Evolutionary conservation across 1,140 invertebrate species (phyloP).

Genomic region (Brachionus rotundiformis): DNA sequence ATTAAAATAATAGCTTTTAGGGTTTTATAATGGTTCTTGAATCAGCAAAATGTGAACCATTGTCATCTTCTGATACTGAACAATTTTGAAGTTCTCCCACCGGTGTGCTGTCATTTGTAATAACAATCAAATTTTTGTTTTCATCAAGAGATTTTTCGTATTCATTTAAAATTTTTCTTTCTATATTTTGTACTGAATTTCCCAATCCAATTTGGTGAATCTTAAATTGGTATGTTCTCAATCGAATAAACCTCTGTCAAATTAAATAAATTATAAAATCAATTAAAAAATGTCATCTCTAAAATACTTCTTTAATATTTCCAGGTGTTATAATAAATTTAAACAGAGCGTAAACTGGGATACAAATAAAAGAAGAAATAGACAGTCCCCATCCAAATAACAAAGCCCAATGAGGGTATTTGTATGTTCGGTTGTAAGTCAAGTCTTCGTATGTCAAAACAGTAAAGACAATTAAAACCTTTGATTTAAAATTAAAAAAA

Average conservation of each 20-base stretch:
- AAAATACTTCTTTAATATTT: slow-evolving; percentile 54
- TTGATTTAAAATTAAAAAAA: slow-evolving; percentile 54
- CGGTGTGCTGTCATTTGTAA: not conserved
- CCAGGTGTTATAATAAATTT: slow-evolving; percentile 55
- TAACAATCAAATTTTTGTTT: slow-evolving; percentile 45
- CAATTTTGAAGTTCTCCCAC: slow-evolving; percentile 35
- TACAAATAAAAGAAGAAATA: slow-evolving; percentile 56
- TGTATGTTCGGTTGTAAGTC: slow-evolving; percentile 56
- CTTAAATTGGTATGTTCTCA: not conserved
- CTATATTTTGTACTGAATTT: not conserved
- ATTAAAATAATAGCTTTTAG: not conserved
- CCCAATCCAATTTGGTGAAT: not conserved
- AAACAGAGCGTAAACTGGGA: slow-evolving; percentile 56
- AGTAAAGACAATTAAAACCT: slow-evolving; percentile 80
- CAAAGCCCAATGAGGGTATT: slow-evolving; percentile 59
- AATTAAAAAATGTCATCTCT: not conserved
- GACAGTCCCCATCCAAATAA: slow-evolving; percentile 58
- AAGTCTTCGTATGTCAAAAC: slow-evolving; percentile 73
- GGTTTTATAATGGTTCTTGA: slow-evolving; percentile 31
- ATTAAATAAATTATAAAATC: not conserved
- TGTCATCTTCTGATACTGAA: slow-evolving; percentile 37
- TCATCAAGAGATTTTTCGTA: slow-evolving; percentile 10
- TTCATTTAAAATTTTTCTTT: not conserved
- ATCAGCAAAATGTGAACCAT: slow-evolving; percentile 7
- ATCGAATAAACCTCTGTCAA: not conserved